phyloP scores from a whole-genome alignment of 2,113 vertebrate genomes.

The Alexandromys fortis region DNA sequence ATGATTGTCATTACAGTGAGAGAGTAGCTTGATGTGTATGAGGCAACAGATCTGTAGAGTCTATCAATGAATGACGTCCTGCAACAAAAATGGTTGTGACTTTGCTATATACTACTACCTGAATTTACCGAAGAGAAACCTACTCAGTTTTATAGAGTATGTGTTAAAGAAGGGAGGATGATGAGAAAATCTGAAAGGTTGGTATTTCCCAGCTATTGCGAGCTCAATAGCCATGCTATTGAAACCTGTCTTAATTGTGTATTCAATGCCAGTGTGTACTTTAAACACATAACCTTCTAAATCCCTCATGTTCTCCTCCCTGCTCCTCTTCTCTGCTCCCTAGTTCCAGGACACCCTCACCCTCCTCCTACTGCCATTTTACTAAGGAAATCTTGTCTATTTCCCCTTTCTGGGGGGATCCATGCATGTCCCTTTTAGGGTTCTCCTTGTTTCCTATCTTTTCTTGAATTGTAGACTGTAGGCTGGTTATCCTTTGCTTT shows the following conservation, averaged over 20 bases:
- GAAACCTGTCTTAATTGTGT: not conserved
- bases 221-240: not conserved
- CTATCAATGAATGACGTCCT: not conserved
- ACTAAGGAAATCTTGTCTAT: no score
- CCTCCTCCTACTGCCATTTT: no score
- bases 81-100: not conserved
- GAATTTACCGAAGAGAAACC: not conserved
- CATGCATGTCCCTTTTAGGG: no score
- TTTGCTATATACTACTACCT: not conserved
- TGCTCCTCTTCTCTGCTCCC: no score
- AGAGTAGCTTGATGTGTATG: not conserved
- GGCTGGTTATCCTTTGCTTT: no score
- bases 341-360: no score
- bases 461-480: no score
- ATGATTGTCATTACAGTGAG: not conserved
- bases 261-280: not conserved
- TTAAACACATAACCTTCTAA: not conserved
- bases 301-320: no score
- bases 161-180: not conserved
- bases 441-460: no score
- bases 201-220: not conserved
- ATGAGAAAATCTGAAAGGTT: not conserved
- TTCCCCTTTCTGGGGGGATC: no score
- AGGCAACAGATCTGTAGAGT: not conserved
- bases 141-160: not conserved